These are phyloP conservation scores for Maniola hyperantus DNA, from an alignment of 2,888 invertebrate species.

Conservation along the genomic window DNA sequence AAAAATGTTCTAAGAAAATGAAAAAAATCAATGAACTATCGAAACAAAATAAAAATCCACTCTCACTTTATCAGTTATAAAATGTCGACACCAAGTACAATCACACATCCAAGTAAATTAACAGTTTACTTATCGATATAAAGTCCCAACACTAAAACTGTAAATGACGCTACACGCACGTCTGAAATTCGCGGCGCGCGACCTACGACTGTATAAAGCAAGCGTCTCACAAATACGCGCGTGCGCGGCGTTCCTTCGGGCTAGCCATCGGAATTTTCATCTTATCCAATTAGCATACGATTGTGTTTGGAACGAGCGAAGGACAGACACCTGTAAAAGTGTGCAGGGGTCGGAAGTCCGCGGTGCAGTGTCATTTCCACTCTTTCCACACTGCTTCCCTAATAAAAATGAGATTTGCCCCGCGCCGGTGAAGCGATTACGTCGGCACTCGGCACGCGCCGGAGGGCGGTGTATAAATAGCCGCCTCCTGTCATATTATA, in stretches of 20 bases:
- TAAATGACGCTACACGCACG: conserved; percentile 41
- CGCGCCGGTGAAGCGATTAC: conserved; percentile 46
- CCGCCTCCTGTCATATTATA: conserved; percentile 33
- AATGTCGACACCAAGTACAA: not conserved
- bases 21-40: not conserved
- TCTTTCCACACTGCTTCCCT: conserved; percentile 74
- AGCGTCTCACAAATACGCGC: conserved; percentile 48
- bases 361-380: conserved; percentile 81
- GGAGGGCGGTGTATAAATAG: conserved; percentile 38
- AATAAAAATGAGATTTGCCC: conserved; percentile 77
- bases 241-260: conserved; percentile 46
- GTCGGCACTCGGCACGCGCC: conserved; percentile 42
- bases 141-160: conserved; percentile 58
- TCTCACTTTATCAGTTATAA: not conserved
- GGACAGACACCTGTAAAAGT: conserved; percentile 38
- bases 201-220: conserved; percentile 56
- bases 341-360: conserved; percentile 73
- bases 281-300: conserved; percentile 43
- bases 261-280: conserved; percentile 48
- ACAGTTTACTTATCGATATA: conserved; percentile 36
- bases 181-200: conserved; percentile 51
- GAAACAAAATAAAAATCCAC: not conserved
- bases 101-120: not conserved
- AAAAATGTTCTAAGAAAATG: not conserved
- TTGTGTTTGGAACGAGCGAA: conserved; percentile 30